Evolutionary conservation across 2,888 invertebrate species (phyloP).

Genomic region (Deilephila elpenor): DNA sequence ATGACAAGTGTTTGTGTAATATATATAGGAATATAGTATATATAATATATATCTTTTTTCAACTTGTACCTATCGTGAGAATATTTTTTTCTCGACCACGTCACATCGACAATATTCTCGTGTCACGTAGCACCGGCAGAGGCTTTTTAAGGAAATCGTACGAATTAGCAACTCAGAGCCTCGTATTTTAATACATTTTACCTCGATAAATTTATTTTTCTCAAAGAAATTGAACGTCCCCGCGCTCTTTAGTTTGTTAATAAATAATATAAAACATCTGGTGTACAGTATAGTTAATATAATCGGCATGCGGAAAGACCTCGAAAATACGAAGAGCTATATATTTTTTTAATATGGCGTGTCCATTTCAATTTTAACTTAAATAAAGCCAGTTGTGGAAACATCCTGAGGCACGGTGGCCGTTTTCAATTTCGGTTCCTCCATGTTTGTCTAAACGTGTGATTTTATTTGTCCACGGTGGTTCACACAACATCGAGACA

Average conservation of each 20-base stretch:
- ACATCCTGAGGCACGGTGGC: constrained; percentile 12
- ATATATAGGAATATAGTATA: no score
- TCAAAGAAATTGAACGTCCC: background rate
- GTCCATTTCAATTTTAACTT: background rate
- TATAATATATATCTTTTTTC: background rate
- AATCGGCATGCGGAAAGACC: background rate
- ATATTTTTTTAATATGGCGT: background rate
- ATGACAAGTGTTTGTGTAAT: constrained; percentile 16
- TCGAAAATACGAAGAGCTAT: no score
- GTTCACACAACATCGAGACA: constrained; percentile 50
- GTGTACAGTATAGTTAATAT: background rate
- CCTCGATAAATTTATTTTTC: no score
- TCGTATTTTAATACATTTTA: no score
- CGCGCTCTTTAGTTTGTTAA: background rate
- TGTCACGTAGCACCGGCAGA: no score
- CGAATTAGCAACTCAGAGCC: no score
- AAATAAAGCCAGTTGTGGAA: background rate
- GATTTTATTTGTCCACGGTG: constrained; percentile 55
- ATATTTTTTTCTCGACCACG: background rate
- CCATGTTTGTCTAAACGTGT: constrained; percentile 52
- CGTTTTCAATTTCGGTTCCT: constrained; percentile 35
- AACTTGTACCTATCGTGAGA: background rate
- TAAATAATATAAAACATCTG: background rate
- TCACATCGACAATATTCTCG: background rate
- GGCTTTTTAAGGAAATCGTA: no score